Evolutionary conservation across 2,113 vertebrate genomes (phyloP).

Genomic region (Pollachius pollachius): DNA sequence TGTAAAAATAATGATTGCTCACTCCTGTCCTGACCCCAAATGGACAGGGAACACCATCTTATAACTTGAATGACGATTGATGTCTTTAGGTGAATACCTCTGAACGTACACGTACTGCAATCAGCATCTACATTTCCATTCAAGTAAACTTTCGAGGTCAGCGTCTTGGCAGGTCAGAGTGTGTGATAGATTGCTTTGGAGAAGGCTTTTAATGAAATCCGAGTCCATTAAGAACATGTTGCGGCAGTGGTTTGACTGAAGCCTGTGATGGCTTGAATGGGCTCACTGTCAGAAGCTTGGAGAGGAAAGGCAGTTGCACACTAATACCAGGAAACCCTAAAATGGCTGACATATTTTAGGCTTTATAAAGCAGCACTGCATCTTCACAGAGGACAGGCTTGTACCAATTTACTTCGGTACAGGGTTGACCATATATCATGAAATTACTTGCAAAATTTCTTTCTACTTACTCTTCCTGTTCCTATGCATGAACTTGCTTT

Average conservation of each 20-base stretch:
- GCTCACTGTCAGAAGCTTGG: constrained; percentile 14
- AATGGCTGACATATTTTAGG: constrained; percentile 50
- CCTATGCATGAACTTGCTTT: neutral
- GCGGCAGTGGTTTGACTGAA: constrained; percentile 17
- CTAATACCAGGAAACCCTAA: constrained; percentile 37
- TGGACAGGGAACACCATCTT: constrained; percentile 31
- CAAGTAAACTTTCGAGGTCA: constrained; percentile 36
- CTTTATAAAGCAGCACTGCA: constrained; percentile 42
- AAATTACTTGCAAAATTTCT: constrained; percentile 22
- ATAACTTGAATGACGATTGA: constrained; percentile 43
- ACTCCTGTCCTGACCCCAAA: constrained; percentile 30
- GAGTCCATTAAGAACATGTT: constrained; percentile 7
- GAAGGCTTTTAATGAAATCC: constrained; percentile 18
- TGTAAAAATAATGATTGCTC: constrained; percentile 56
- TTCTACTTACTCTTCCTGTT: neutral
- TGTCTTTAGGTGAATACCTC: constrained; percentile 43
- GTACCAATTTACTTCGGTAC: constrained; percentile 55
- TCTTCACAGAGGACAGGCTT: constrained; percentile 1
- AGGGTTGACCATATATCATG: constrained; percentile 29
- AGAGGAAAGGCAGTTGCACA: constrained; percentile 31
- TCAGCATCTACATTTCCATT: constrained; percentile 17
- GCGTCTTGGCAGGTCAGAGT: constrained; percentile 36
- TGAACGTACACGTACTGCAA: constrained; percentile 22
- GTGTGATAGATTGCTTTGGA: constrained; percentile 22
- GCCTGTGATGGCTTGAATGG: constrained; percentile 20